These are phyloP conservation scores for Merops nubicus DNA, from an alignment of 2,113 vertebrate genomes.

Conservation along the genomic window DNA sequence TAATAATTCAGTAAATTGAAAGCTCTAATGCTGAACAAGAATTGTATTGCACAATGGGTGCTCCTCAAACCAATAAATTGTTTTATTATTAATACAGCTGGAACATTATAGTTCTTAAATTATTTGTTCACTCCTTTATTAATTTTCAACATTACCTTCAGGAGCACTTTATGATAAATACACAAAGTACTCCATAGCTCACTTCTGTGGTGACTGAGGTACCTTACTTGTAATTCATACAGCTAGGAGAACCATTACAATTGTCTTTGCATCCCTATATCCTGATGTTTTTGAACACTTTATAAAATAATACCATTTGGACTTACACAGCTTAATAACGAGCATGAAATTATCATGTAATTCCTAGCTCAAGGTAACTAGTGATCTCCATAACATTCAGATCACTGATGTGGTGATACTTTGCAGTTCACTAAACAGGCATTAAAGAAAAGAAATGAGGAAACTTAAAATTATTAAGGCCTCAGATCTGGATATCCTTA, in stretches of 20 bases:
- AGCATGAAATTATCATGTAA: background rate
- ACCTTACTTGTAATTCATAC: background rate
- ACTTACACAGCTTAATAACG: background rate
- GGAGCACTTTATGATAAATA: background rate
- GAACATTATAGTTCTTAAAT: background rate
- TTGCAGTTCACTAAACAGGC: background rate
- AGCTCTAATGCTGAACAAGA: background rate
- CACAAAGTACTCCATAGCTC: background rate
- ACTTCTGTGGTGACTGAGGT: background rate
- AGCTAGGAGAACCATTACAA: background rate
- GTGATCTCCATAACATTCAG: background rate
- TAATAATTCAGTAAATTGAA: background rate
- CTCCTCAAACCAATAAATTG: background rate
- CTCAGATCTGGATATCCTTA: background rate
- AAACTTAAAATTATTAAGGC: background rate
- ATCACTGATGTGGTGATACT: background rate
- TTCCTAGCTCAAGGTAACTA: background rate
- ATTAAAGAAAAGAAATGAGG: background rate
- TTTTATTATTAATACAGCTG: background rate
- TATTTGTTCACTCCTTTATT: background rate
- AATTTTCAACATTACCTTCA: background rate
- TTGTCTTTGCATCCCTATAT: background rate
- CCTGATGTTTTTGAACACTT: background rate
- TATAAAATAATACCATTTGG: background rate
- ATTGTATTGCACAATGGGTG: background rate